A percentile compares a stretch with the other conserved stretches of the same genome.
These are phyloP conservation scores for Hirtodrosophila histrioides DNA, from an alignment of 2,888 invertebrate species.

Conservation along the genomic window DNA sequence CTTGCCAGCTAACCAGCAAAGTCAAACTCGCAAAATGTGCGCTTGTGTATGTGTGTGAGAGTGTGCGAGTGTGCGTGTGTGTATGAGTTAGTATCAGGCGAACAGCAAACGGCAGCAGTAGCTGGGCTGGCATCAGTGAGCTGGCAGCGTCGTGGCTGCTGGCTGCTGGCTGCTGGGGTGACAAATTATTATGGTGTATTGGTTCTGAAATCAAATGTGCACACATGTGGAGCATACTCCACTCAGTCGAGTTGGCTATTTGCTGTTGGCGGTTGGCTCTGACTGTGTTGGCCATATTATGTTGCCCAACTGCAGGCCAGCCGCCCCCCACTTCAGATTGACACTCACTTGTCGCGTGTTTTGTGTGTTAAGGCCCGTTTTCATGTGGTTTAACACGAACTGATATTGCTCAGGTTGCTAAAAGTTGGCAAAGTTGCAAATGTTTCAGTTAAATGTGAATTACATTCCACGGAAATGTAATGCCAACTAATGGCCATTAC, in stretches of 20 bases:
- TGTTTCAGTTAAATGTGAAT: no score
- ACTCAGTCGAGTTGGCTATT: not conserved
- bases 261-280: no score
- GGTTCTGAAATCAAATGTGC: conserved; percentile 55
- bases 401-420: no score
- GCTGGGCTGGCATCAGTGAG: conserved; percentile 15
- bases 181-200: conserved; percentile 60
- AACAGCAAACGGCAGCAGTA: conserved; percentile 15
- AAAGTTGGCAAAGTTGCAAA: no score
- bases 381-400: no score
- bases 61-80: not conserved
- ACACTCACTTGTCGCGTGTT: conserved; percentile 14
- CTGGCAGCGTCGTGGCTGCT: no score
- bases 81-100: conserved; percentile 23
- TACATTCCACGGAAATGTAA: no score
- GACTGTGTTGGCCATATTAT: no score
- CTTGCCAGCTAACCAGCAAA: conserved; percentile 35
- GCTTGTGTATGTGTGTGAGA: not conserved
- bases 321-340: conserved; percentile 15
- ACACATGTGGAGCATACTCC: conserved; percentile 20
- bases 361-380: not conserved
- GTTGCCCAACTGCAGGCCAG: conserved; percentile 4
- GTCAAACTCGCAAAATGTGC: conserved; percentile 14
- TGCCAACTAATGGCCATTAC: no score
- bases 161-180: conserved; percentile 44